Evolutionary conservation across 2,113 vertebrate genomes (phyloP).

Genomic region (Anguilla rostrata): DNA sequence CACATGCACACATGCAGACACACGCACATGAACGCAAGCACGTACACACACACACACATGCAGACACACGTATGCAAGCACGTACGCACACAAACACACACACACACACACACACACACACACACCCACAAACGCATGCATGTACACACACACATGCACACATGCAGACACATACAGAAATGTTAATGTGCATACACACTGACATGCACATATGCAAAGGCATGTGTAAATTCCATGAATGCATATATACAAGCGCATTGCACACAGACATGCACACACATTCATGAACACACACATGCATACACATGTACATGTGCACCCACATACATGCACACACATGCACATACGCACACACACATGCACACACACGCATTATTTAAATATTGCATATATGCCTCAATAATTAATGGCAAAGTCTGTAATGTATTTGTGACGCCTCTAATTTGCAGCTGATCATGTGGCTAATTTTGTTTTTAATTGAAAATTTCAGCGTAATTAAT

Average conservation of each 20-base stretch:
- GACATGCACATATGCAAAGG: background rate
- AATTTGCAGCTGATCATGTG: background rate
- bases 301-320: background rate
- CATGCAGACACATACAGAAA: background rate
- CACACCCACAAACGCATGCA: no score
- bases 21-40: no score
- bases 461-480: background rate
- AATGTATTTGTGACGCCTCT: background rate
- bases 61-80: no score
- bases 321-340: background rate
- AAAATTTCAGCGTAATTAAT: background rate
- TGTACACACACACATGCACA: background rate
- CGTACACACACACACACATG: no score
- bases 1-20: no score
- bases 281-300: slow-evolving; percentile 8
- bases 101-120: no score
- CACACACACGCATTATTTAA: background rate
- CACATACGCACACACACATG: background rate
- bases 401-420: background rate
- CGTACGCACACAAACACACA: no score
- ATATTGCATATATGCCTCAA: background rate
- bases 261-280: background rate
- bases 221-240: background rate
- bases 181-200: background rate
- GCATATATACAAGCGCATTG: background rate